These are phyloP conservation scores for Tetragonisca angustula DNA, from an alignment of 2,888 invertebrate genomes.

Conservation along the genomic window DNA sequence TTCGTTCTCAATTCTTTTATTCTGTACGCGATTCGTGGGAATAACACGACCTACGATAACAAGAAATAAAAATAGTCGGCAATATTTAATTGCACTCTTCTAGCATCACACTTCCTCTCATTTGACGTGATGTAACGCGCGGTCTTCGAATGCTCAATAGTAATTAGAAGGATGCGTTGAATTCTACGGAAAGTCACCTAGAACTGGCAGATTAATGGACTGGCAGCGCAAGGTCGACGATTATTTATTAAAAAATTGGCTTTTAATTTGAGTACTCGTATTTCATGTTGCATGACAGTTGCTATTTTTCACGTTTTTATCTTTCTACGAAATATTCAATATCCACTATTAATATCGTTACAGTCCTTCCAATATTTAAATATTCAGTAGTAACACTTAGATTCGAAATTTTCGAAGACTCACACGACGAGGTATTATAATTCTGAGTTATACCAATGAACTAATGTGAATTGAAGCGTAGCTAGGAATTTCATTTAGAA, in stretches of 20 bases:
- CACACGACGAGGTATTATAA: background rate
- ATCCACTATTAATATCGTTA: background rate
- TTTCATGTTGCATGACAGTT: background rate
- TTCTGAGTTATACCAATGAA: background rate
- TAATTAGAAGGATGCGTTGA: constrained; percentile 1
- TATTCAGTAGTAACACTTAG: background rate
- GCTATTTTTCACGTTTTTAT: background rate
- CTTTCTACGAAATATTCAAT: background rate
- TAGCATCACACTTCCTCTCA: constrained; percentile 25
- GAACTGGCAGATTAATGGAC: background rate
- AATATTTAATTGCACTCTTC: constrained; percentile 37
- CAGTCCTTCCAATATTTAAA: background rate
- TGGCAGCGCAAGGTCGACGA: background rate
- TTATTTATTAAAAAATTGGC: background rate
- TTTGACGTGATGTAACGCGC: constrained; percentile 7
- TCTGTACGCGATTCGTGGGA: background rate
- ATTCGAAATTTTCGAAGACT: background rate
- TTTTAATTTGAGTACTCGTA: background rate
- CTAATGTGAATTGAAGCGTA: too few relatives aligned
- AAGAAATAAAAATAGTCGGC: constrained; percentile 9
- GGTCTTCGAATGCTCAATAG: background rate
- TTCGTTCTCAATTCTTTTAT: background rate
- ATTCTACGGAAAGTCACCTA: too few relatives aligned
- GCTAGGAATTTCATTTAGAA: background rate
- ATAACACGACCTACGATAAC: background rate